phyloP scores from a whole-genome alignment of 2,888 invertebrate species.

The Mongoloraphidia duomilia region DNA sequence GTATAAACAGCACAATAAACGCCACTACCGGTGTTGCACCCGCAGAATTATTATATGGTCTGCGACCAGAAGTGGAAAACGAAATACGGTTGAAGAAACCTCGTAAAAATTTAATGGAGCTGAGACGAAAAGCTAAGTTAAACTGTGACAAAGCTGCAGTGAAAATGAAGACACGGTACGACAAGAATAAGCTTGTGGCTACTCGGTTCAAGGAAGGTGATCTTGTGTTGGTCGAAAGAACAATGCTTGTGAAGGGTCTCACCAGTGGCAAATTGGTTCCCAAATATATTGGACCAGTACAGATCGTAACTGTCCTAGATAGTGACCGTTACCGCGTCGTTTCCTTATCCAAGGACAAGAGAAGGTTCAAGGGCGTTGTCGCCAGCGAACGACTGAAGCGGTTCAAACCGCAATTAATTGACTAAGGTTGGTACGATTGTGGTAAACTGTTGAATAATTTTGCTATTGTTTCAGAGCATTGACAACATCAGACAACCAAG shows the following conservation, averaged over 20 bases:
- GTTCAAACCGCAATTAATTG: constrained; percentile 1
- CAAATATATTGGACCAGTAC: constrained; percentile 10
- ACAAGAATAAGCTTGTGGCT: no score
- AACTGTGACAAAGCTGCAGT: neutral
- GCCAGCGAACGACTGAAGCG: constrained; percentile 4
- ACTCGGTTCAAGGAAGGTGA: constrained; percentile 3
- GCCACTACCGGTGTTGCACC: constrained; percentile 13
- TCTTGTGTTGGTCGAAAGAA: constrained; percentile 6
- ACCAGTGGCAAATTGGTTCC: constrained; percentile 11
- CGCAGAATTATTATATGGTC: constrained; percentile 13
- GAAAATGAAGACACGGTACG: neutral
- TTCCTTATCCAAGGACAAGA: constrained; percentile 9
- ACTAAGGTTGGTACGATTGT: no score
- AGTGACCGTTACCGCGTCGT: constrained; percentile 9
- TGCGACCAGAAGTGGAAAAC: constrained; percentile 4
- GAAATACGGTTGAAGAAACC: neutral
- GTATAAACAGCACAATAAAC: no score
- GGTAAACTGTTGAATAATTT: no score
- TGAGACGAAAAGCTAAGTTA: neutral
- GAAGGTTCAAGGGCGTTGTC: constrained; percentile 10
- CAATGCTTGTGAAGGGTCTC: constrained; percentile 8
- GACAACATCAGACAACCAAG: no score
- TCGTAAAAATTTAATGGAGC: no score
- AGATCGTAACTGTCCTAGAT: constrained; percentile 5
- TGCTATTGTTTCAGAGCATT: no score